phyloP scores from a whole-genome alignment of 2,888 invertebrate species.

The Thymelicus lineola region DNA sequence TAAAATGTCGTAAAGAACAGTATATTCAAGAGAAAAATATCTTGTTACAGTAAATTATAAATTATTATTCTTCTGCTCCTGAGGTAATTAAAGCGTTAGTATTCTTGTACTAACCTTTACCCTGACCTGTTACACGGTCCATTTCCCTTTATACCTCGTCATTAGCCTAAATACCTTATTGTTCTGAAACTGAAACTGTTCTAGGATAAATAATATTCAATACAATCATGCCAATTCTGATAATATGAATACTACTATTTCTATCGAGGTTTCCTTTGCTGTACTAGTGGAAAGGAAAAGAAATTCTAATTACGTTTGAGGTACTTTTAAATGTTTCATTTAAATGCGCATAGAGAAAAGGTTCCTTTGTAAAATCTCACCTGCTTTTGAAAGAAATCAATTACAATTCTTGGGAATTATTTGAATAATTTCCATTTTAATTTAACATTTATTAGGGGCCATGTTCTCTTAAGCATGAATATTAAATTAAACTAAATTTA shows the following conservation, averaged over 20 bases:
- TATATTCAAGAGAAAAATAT: too few relatives aligned
- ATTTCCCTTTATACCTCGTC: constrained; percentile 27
- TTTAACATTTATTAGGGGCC: neutral
- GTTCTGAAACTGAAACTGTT: neutral
- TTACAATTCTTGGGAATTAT: constrained; percentile 1
- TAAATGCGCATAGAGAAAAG: constrained; percentile 19
- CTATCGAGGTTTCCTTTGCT: neutral
- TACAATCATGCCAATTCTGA: neutral
- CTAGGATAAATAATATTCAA: neutral
- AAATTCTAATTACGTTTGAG: constrained; percentile 27
- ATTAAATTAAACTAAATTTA: too few relatives aligned
- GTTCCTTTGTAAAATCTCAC: constrained; percentile 20
- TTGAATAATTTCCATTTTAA: constrained; percentile 12
- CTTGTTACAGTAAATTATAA: too few relatives aligned
- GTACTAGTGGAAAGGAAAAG: constrained; percentile 10
- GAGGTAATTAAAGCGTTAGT: constrained; percentile 10
- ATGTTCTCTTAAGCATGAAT: too few relatives aligned
- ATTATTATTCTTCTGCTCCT: too few relatives aligned
- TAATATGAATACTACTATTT: neutral
- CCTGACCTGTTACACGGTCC: constrained; percentile 13
- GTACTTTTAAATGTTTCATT: constrained; percentile 20
- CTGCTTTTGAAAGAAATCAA: constrained; percentile 12
- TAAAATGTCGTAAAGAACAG: too few relatives aligned
- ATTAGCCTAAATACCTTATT: constrained; percentile 27
- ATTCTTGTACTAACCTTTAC: constrained; percentile 4